These are phyloP conservation scores for Xerus rutilus DNA, from an alignment of 2,797 vertebrate genomes.

Conservation along the genomic window DNA sequence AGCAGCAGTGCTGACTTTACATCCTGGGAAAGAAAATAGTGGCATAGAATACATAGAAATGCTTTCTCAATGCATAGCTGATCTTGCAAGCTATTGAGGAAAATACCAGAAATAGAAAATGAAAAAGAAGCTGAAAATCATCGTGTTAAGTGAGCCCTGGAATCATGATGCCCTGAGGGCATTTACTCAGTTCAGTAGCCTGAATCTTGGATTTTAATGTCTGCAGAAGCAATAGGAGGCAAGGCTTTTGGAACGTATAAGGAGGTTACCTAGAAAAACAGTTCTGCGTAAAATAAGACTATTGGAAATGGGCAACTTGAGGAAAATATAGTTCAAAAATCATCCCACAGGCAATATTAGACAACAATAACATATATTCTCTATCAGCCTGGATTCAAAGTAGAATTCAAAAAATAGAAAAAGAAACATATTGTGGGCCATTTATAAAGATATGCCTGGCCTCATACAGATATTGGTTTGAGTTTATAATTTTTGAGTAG, in stretches of 20 bases:
- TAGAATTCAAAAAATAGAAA: not conserved
- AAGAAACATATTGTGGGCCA: not conserved
- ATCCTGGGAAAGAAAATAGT: not conserved
- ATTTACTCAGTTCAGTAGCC: not conserved
- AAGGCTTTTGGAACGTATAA: not conserved
- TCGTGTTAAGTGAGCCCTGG: not conserved
- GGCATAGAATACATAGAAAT: constrained; percentile 42
- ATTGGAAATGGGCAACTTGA: not conserved
- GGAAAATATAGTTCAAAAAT: not conserved
- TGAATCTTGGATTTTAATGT: not conserved
- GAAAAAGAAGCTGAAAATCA: constrained; percentile 58
- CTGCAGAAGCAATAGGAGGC: not conserved
- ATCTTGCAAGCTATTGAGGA: constrained; percentile 56
- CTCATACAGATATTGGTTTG: not conserved
- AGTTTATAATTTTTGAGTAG: not conserved
- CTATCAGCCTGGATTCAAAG: not conserved
- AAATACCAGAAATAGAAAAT: constrained; percentile 66
- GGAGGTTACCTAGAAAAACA: not conserved
- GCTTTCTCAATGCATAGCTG: constrained; percentile 50
- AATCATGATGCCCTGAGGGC: not conserved
- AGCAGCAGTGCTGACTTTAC: constrained; percentile 48
- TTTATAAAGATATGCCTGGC: not conserved
- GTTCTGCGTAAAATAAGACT: not conserved
- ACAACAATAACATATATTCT: not conserved
- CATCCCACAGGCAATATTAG: not conserved